These are phyloP conservation scores for Ochotona princeps DNA, from an alignment of 2,113 vertebrate genomes.

Conservation along the genomic window DNA sequence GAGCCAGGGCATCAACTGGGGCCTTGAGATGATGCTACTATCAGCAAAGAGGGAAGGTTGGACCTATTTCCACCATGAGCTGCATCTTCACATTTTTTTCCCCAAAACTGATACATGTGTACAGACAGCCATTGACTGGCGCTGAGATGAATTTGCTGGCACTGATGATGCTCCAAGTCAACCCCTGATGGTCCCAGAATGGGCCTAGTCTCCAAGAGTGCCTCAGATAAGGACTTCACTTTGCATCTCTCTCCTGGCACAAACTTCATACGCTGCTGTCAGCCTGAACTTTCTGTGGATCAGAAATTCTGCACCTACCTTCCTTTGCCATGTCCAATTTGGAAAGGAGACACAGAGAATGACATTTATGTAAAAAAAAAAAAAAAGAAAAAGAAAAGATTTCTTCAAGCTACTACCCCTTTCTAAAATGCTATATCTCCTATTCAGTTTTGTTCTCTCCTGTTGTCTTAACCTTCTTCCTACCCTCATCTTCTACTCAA, in stretches of 20 bases:
- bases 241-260: not conserved
- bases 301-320: not conserved
- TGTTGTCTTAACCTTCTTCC: not conserved
- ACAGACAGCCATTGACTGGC: not conserved
- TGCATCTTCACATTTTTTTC: not conserved
- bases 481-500: not conserved
- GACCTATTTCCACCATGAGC: not conserved
- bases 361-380: not conserved
- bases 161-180: not conserved
- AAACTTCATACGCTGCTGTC: not conserved
- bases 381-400: not conserved
- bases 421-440: not conserved
- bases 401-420: not conserved
- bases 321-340: not conserved
- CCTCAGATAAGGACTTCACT: not conserved
- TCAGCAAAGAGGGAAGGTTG: not conserved
- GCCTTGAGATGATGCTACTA: not conserved
- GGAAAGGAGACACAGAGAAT: not conserved
- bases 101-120: not conserved
- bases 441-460: not conserved
- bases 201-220: not conserved
- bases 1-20: not conserved
- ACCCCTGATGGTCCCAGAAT: not conserved
- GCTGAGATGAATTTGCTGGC: not conserved
- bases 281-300: not conserved